These are phyloP conservation scores for Drosophila cracens DNA, from an alignment of 2,888 invertebrate species.

Conservation along the genomic window DNA sequence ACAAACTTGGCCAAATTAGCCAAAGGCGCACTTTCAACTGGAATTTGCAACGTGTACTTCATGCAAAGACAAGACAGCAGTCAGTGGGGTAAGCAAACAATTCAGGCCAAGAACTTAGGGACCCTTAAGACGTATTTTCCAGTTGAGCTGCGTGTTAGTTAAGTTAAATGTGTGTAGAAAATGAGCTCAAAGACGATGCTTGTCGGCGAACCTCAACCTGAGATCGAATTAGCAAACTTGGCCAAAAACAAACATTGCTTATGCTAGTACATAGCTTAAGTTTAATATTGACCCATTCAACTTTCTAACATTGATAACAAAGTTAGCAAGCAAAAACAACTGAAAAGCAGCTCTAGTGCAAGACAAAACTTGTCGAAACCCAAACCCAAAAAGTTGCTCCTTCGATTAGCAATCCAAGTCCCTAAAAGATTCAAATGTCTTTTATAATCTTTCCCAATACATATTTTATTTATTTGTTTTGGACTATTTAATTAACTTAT, in stretches of 20 bases:
- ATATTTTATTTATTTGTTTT: conserved; percentile 1
- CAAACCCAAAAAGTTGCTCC: not conserved
- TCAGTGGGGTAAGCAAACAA: conserved; percentile 47
- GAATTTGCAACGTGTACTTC: conserved; percentile 11
- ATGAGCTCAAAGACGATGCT: not conserved
- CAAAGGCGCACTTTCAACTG: conserved; percentile 42
- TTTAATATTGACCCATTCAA: conserved; percentile 6
- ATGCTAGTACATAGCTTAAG: not conserved
- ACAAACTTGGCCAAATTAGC: conserved; percentile 64
- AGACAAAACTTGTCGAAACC: not conserved
- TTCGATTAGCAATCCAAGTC: not conserved
- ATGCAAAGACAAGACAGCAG: conserved; percentile 25
- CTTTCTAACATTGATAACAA: not conserved
- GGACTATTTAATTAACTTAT: not conserved
- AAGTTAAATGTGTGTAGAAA: conserved; percentile 8
- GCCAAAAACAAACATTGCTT: not conserved
- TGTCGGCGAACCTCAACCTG: not conserved
- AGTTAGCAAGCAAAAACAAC: not conserved
- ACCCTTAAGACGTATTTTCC: conserved; percentile 33
- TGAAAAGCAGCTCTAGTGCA: not conserved
- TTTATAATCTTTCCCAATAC: not conserved
- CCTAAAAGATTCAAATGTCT: not conserved
- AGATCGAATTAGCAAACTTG: conserved; percentile 10
- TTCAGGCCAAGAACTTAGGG: conserved; percentile 29
- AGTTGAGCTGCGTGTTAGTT: conserved; percentile 44